A percentile compares a stretch with the other conserved stretches of the same genome.
Evolutionary conservation across 2,888 invertebrate species (phyloP).

Genomic region (Asteroscopus sphinx): DNA sequence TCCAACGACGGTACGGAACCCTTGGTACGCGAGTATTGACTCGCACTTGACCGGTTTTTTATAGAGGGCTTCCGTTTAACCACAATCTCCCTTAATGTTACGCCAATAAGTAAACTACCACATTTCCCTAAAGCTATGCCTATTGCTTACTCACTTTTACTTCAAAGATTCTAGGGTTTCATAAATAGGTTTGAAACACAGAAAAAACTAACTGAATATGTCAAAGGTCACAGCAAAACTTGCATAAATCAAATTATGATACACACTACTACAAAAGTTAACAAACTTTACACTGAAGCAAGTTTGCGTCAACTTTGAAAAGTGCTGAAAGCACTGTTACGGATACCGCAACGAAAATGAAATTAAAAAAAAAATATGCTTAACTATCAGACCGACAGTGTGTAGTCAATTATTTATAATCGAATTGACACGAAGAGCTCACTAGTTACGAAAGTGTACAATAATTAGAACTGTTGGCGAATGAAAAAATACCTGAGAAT

Average conservation of each 20-base stretch:
- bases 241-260: slow-evolving; percentile 29
- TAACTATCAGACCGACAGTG: slow-evolving; percentile 50
- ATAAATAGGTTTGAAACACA: neutral
- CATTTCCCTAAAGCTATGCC: too few relatives aligned
- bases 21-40: too few relatives aligned
- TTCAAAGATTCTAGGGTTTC: too few relatives aligned
- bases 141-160: too few relatives aligned
- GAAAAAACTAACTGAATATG: neutral
- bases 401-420: slow-evolving; percentile 63
- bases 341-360: slow-evolving; percentile 18
- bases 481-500: slow-evolving; percentile 88
- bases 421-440: slow-evolving; percentile 83
- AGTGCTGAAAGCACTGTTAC: neutral
- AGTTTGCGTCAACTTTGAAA: slow-evolving; percentile 16
- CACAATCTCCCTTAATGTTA: too few relatives aligned
- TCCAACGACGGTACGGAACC: too few relatives aligned
- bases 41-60: too few relatives aligned
- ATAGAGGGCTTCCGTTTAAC: too few relatives aligned
- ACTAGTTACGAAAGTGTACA: slow-evolving; percentile 83
- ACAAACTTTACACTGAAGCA: slow-evolving; percentile 25
- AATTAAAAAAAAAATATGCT: slow-evolving; percentile 29
- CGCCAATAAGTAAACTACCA: too few relatives aligned
- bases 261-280: slow-evolving; percentile 57
- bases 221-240: slow-evolving; percentile 10
- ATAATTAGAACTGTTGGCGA: slow-evolving; percentile 85